Evolutionary conservation across 2,888 invertebrate genomes (phyloP), one percentile per base, ranked within the genome.

Genomic region (Lysandra bellargus): DNA sequence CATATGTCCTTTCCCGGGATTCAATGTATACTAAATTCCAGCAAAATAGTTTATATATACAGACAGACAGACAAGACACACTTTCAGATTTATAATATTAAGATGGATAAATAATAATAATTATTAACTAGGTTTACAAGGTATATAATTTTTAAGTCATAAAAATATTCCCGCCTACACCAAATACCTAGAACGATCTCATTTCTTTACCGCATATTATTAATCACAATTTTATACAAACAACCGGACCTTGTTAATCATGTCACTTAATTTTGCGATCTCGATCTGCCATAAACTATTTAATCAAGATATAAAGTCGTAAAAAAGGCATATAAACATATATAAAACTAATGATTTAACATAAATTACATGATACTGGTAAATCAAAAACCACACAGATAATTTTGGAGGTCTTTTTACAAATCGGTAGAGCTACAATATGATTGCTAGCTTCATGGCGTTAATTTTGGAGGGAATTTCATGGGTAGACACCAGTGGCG

Each of bases 201-300:
- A 74, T 44, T 44, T 49, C n/a, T 49, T n/a, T 74, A 49, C n/a
- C 1, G 9, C 44, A 23, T 49, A 49, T 49, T 23, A 44, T 23
- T 74, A 49, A 74, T 74, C 74, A 53, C 76, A 30, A 30, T 76
- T 76, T 76, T 76, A 76, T 76, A 30, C 53, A 53, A 44, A 57
- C 30, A 76, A 76, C 53, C 76, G 76, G 53, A 76, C 6, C 53
- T 30, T 6, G 30, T 76, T 49, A 74, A 49, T 44, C 44, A 74
- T 49, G 49, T 74, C 23, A 23, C 4, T 4, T 76, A 33, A 33
- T 76, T 57, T 53, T 76, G 33, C 53, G 33, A 57, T 76, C 53
- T 76, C n/a, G 44, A 73, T 44, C 40, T 33, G 69, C 33, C 4
- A 69, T 69, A 69, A 69, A 69, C 9, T 2, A 33, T 69, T 69